A percentile compares a stretch with the other conserved stretches of the same genome.
Conservation (phyloP, 2,113 vertebrate genomes). For the Larimichthys crocea region DNA sequence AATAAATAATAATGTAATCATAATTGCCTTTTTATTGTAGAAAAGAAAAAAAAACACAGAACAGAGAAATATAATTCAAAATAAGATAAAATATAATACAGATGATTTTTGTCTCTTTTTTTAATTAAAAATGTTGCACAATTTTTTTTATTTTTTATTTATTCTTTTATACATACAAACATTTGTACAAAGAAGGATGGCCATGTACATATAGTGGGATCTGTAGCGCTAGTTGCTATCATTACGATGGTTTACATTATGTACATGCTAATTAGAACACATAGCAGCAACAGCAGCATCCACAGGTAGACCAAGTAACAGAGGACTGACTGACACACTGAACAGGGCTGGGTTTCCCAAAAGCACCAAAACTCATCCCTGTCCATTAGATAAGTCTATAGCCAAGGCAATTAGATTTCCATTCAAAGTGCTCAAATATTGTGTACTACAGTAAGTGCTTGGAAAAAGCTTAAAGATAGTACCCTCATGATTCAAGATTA, state of each 20-base stretch:
- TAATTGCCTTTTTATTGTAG: constrained; percentile 81
- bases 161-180: constrained; percentile 86
- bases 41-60: constrained; percentile 65
- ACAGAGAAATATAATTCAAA: constrained; percentile 83
- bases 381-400: constrained; percentile 35
- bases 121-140: constrained; percentile 83
- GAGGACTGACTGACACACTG: constrained; percentile 57
- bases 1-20: constrained; percentile 96
- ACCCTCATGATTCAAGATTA: constrained; percentile 46
- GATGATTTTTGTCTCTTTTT: constrained; percentile 79
- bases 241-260: constrained; percentile 93
- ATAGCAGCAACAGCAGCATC: constrained; percentile 86
- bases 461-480: constrained; percentile 45
- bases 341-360: constrained; percentile 72
- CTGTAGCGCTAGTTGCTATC: constrained; percentile 91
- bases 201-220: constrained; percentile 84
- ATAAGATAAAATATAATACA: constrained; percentile 86
- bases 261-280: constrained; percentile 85
- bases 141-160: constrained; percentile 68
- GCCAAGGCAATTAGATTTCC: constrained; percentile 61
- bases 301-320: constrained; percentile 73
- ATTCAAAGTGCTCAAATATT: constrained; percentile 73
- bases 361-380: constrained; percentile 63
- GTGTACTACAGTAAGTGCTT: constrained; percentile 64
- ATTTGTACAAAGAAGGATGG: constrained; percentile 94